These are phyloP conservation scores for Dasypus novemcinctus DNA, from an alignment of 2,113 vertebrate genomes.

Conservation along the genomic window DNA sequence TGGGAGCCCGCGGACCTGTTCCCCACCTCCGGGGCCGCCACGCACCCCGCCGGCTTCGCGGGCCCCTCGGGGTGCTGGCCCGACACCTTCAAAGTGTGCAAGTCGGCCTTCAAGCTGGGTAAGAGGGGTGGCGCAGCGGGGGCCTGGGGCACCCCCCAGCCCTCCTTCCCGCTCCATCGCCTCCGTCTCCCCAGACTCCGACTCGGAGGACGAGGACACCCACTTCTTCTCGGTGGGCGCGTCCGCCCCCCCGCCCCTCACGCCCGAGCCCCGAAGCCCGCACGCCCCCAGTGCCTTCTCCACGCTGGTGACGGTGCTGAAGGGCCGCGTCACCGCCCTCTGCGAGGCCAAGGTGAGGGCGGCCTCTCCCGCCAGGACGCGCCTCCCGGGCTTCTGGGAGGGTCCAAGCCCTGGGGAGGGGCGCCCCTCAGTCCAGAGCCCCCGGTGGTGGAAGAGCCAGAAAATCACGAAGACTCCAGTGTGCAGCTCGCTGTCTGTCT, in stretches of 20 bases:
- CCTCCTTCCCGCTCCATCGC: neutral
- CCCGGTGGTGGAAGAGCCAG: neutral
- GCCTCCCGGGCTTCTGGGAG: neutral
- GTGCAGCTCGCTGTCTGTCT: neutral
- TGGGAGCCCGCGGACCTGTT: constrained; percentile 85
- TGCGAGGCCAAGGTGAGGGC: constrained; percentile 89
- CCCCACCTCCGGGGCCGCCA: neutral
- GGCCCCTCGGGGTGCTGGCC: constrained; percentile 71
- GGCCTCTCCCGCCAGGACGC: rapidly evolving
- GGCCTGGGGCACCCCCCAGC: no score
- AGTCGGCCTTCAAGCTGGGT: constrained; percentile 93
- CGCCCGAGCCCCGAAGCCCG: constrained; percentile 66
- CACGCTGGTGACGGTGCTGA: constrained; percentile 86
- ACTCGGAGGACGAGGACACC: constrained; percentile 92
- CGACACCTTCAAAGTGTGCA: constrained; percentile 92
- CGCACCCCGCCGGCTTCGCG: neutral
- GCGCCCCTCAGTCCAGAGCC: neutral
- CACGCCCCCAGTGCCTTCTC: constrained; percentile 88
- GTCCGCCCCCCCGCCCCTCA: constrained; percentile 62
- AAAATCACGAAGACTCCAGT: neutral
- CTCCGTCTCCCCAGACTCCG: constrained; percentile 84
- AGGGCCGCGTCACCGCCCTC: constrained; percentile 89
- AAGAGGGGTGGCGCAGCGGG: neutral
- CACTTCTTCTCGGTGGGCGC: constrained; percentile 85
- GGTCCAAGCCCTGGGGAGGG: neutral